These are phyloP conservation scores for Drosophila mimetica DNA, from an alignment of 2,888 invertebrate genomes.

Conservation along the genomic window DNA sequence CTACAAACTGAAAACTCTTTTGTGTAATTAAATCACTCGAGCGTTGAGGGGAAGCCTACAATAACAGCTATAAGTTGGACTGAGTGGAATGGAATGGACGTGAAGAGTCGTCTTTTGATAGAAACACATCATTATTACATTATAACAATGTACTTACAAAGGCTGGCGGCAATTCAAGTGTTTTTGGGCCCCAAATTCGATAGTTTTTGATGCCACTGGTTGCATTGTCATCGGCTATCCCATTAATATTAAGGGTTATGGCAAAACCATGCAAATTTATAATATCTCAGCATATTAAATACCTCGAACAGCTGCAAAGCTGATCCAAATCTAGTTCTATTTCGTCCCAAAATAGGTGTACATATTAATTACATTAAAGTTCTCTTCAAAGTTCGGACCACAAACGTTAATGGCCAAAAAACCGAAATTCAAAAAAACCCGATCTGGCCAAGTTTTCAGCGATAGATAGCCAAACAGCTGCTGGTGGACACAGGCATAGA, in stretches of 20 bases:
- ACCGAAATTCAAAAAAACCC: slow-evolving; percentile 30
- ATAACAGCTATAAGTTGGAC: slow-evolving; percentile 39
- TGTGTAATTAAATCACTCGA: slow-evolving; percentile 77
- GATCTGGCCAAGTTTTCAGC: slow-evolving; percentile 29
- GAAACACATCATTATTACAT: slow-evolving; percentile 66
- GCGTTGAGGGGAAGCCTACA: slow-evolving; percentile 55
- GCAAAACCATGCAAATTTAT: slow-evolving; percentile 30
- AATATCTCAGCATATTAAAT: slow-evolving; percentile 25
- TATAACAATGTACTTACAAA: slow-evolving; percentile 44
- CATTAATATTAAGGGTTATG: slow-evolving; percentile 4
- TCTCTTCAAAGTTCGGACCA: slow-evolving; percentile 5
- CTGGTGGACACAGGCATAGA: slow-evolving; percentile 36
- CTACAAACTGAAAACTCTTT: slow-evolving; percentile 35
- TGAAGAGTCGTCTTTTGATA: slow-evolving; percentile 37
- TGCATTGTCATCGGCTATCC: slow-evolving; percentile 4
- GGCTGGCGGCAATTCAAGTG: slow-evolving; percentile 55
- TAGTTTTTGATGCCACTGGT: slow-evolving; percentile 11
- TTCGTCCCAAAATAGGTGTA: slow-evolving; percentile 45
- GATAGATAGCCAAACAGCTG: slow-evolving; percentile 40
- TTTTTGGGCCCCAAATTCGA: slow-evolving; percentile 6
- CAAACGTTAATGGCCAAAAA: slow-evolving; percentile 7
- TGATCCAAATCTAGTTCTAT: slow-evolving; percentile 50
- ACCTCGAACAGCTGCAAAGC: slow-evolving; percentile 56
- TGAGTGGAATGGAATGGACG: slow-evolving; percentile 29
- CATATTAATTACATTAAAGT: slow-evolving; percentile 43